phyloP scores from a whole-genome alignment of 2,113 vertebrate species.

The Brachypodius melanocephalos region DNA sequence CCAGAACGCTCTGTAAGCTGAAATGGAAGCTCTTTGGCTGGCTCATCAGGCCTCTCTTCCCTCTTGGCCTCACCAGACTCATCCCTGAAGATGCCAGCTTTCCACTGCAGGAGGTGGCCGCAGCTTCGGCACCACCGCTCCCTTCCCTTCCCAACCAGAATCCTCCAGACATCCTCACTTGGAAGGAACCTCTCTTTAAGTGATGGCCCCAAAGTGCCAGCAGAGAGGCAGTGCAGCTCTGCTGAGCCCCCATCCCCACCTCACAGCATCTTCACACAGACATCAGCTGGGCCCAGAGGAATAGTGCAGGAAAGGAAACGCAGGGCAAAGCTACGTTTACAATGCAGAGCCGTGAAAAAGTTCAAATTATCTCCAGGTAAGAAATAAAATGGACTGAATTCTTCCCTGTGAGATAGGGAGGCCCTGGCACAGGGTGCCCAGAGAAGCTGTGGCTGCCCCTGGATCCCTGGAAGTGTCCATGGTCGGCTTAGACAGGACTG shows the following conservation, averaged over 20 bases:
- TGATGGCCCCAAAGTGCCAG: neutral
- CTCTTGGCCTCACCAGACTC: neutral
- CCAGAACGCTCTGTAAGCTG: neutral
- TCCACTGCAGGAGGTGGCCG: neutral
- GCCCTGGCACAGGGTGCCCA: neutral
- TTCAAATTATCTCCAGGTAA: neutral
- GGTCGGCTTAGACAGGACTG: neutral
- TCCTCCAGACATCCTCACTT: neutral
- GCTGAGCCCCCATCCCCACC: neutral
- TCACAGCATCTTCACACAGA: neutral
- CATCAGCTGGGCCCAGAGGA: neutral
- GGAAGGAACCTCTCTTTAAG: neutral
- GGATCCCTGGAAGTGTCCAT: neutral
- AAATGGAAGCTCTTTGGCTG: slow-evolving; percentile 10
- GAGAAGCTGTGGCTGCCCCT: neutral
- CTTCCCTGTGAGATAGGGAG: neutral
- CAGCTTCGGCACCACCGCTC: neutral
- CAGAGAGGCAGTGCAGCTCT: neutral
- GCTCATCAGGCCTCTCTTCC: neutral
- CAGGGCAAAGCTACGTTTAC: neutral
- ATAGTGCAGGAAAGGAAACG: fast-evolving
- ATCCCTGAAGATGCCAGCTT: neutral
- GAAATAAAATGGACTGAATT: neutral
- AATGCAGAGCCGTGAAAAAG: neutral
- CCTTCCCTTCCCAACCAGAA: neutral